Evolutionary conservation across 2,888 invertebrate genomes (phyloP).

Genomic region (Lepetodrilus schrolli): DNA sequence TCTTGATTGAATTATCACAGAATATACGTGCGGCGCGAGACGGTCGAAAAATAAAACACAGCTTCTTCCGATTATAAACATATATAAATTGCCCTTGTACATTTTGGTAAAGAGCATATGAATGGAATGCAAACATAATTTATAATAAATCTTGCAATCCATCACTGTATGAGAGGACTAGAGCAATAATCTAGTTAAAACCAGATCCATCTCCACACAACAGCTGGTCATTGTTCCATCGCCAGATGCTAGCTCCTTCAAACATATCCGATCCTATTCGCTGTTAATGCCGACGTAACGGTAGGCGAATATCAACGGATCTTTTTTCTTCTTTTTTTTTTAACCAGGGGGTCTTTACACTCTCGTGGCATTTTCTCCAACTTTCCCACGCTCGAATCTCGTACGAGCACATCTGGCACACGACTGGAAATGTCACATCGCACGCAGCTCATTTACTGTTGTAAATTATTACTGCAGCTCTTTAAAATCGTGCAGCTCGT

Average conservation of each 20-base stretch:
- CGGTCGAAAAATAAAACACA: too few species aligned
- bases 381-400: slow-evolving; percentile 42
- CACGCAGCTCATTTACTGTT: slow-evolving; percentile 30
- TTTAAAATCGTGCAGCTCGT: not conserved
- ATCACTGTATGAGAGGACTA: too few species aligned
- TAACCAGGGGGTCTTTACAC: too few species aligned
- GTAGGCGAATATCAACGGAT: not conserved
- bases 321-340: not conserved
- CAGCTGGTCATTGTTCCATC: slow-evolving; percentile 4
- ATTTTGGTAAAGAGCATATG: too few species aligned
- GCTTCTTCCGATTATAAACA: too few species aligned
- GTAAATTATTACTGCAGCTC: slow-evolving; percentile 27
- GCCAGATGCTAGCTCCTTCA: slow-evolving; percentile 1
- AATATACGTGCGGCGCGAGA: too few species aligned
- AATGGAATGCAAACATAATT: too few species aligned
- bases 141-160: too few species aligned
- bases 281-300: slow-evolving; percentile 6
- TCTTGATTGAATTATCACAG: too few species aligned
- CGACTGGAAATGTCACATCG: slow-evolving; percentile 38
- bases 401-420: slow-evolving; percentile 45
- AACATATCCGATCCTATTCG: slow-evolving; percentile 11
- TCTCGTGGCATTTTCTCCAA: slow-evolving; percentile 31
- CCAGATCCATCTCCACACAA: too few species aligned
- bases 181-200: too few species aligned
- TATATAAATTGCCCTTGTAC: too few species aligned